Conservation (phyloP, 2,113 vertebrate genomes). For the Anolis sagrei region DNA sequence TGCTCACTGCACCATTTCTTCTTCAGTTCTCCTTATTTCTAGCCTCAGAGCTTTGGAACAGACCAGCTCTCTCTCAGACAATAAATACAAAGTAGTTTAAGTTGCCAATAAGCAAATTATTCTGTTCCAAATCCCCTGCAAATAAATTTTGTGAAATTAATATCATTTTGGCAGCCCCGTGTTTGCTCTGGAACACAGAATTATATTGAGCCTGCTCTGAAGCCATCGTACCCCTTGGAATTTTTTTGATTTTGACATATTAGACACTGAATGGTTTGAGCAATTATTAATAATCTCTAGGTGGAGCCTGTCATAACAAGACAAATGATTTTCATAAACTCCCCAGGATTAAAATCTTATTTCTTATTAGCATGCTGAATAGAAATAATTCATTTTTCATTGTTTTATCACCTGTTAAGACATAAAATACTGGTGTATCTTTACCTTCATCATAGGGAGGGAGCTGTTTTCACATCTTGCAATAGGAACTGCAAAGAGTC, state of each 20-base stretch:
- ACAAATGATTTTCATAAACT: background rate
- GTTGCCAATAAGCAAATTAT: background rate
- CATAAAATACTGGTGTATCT: background rate
- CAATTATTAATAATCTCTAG: background rate
- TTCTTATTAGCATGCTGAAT: too few relatives aligned
- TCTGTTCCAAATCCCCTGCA: background rate
- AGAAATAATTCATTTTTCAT: background rate
- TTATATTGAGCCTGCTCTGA: background rate
- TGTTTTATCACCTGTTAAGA: background rate
- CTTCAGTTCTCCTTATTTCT: too few relatives aligned
- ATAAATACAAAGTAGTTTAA: too few relatives aligned
- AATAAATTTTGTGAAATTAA: background rate
- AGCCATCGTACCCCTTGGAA: background rate
- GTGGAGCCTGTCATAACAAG: background rate
- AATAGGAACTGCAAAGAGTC: background rate
- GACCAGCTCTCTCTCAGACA: background rate
- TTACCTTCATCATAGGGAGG: background rate
- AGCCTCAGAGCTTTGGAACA: too few relatives aligned
- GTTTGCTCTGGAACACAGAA: background rate
- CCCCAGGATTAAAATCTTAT: background rate
- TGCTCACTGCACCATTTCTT: too few relatives aligned
- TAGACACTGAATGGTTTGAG: background rate
- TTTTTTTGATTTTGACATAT: background rate
- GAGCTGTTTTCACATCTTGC: background rate
- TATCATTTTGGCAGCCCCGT: background rate